These are phyloP conservation scores for Sphaerodactylus townsendi DNA, from an alignment of 2,113 vertebrate genomes.

Conservation along the genomic window DNA sequence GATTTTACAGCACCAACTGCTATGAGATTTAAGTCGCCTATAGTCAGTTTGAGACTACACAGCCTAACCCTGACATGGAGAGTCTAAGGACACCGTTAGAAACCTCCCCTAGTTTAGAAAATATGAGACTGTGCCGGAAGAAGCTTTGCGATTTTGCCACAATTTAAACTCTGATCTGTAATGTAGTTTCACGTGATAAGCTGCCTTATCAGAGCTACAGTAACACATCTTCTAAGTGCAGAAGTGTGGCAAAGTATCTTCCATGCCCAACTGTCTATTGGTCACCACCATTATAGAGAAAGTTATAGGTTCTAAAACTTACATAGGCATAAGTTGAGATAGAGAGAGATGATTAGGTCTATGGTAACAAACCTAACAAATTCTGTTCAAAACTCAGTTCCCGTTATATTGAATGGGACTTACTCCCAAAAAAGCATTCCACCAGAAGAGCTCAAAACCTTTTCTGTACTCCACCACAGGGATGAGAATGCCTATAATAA, in stretches of 20 bases:
- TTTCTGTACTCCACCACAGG: background rate
- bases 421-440: too few relatives aligned
- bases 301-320: background rate
- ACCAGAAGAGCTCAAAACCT: too few relatives aligned
- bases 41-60: background rate
- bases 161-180: background rate
- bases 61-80: background rate
- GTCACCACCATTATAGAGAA: background rate
- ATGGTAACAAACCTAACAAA: background rate
- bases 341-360: background rate
- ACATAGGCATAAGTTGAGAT: background rate
- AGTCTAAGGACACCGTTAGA: background rate
- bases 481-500: background rate
- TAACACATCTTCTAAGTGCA: background rate
- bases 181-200: background rate
- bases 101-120: background rate
- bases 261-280: background rate
- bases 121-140: background rate
- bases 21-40: background rate
- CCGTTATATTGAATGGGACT: too few relatives aligned
- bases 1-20: background rate
- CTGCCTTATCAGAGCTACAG: background rate
- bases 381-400: too few relatives aligned
- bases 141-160: background rate
- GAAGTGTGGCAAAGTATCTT: background rate